Evolutionary conservation across 2,888 invertebrate species (phyloP), one percentile per base, ranked within the genome.

Genomic region (Raillietiella orientalis): DNA sequence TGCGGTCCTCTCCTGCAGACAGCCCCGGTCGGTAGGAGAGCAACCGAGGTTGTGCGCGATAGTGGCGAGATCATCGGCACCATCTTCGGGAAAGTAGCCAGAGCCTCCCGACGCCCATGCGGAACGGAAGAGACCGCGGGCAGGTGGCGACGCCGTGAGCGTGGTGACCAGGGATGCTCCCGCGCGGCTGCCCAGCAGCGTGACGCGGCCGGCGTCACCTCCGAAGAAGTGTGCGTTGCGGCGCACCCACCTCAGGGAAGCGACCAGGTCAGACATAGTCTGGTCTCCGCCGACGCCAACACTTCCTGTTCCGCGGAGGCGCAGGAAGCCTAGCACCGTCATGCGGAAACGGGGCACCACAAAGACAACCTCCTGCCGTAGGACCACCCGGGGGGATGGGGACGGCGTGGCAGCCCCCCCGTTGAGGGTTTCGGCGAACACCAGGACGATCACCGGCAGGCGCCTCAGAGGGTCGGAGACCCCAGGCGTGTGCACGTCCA

Each of bases 131-230:
- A 74, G 49, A 24, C 58, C 59, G 27, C 61, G 57, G 3, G 61
- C 38, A 19, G 34, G 29, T 34, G 43, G 49, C 8, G 51, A 42
- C 33, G 64, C 47, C 39, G 62, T 57, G 21, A 79, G 46, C 0
- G 71, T 67, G 1, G 72, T 65, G 0, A 71, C 66, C n/a, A 77
- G 45, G 0, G 75, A 75, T 2, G 67, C 77, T 2, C 77, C 77
- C 1, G 75, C 71, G 13, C 70, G 57, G 40, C 77, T 74, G 1
- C 75, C 79, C 37, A 77, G 55, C 19, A 82, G 41, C 0, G 74
- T 77, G 0, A 82, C 69, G 3, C 66, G 56, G 2, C 55, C 50
- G 2, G 62, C 58, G 41, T 75, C 65, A 0, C 77, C 77, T 1
- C 77, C 75, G 39, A 79, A 79, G 41, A 71, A 59, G 29, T 59